A percentile compares a stretch with the other conserved stretches of the same genome.
These are phyloP conservation scores for Anthonomus grandis DNA, from an alignment of 1,140 invertebrate species.

Conservation along the genomic window DNA sequence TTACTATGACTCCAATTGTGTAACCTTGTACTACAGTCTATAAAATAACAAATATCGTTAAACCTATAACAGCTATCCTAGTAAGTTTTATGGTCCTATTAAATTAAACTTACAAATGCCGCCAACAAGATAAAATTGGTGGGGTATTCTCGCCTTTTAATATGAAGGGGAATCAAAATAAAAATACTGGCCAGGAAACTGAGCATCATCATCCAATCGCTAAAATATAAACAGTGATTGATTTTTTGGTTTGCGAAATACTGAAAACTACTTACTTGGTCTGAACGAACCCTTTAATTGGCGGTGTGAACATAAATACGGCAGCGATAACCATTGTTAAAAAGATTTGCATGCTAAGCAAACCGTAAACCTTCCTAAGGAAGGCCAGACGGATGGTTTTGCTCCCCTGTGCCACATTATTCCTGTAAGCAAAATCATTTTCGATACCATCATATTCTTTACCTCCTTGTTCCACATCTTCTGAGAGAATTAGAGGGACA, in stretches of 20 bases:
- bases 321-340: slow-evolving; percentile 65
- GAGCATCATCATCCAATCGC: slow-evolving; percentile 61
- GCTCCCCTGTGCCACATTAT: slow-evolving; percentile 64
- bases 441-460: slow-evolving; percentile 54
- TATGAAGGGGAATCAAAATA: slow-evolving; percentile 59
- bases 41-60: too few species aligned
- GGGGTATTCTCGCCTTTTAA: slow-evolving; percentile 64
- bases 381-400: slow-evolving; percentile 68
- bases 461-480: slow-evolving; percentile 59
- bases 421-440: slow-evolving; percentile 67
- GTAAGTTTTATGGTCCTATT: neutral
- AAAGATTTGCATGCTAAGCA: slow-evolving; percentile 70
- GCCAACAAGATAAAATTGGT: slow-evolving; percentile 65
- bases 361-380: slow-evolving; percentile 80
- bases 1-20: slow-evolving; percentile 70
- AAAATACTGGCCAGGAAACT: slow-evolving; percentile 59
- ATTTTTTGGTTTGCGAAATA: neutral
- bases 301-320: slow-evolving; percentile 60
- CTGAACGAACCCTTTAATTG: slow-evolving; percentile 65
- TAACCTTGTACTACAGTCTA: slow-evolving; percentile 72
- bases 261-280: slow-evolving; percentile 59
- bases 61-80: slow-evolving; percentile 6
- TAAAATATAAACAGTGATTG: slow-evolving; percentile 50
- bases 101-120: slow-evolving; percentile 62
- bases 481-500: slow-evolving; percentile 51